Conservation (phyloP, 1,140 invertebrate species). For the Philotrypesis tridentata region DNA sequence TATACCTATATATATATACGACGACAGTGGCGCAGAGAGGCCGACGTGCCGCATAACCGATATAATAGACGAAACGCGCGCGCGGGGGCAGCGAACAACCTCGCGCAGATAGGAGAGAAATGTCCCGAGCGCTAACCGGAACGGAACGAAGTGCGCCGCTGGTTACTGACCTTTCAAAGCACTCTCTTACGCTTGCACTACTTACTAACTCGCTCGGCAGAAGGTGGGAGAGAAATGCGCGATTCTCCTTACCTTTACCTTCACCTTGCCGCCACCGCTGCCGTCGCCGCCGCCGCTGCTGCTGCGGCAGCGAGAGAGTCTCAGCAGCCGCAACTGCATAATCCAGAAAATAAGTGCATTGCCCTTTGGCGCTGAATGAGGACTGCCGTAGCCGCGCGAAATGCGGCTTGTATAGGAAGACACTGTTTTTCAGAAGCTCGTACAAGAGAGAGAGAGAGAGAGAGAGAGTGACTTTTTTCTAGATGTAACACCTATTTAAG, state of each 20-base stretch:
- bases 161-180: conserved; percentile 73
- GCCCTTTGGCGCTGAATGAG: conserved; percentile 35
- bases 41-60: too few species aligned
- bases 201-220: conserved; percentile 68
- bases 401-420: too few species aligned
- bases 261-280: conserved; percentile 58
- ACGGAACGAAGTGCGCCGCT: conserved; percentile 70
- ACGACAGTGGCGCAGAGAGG: too few species aligned
- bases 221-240: conserved; percentile 15
- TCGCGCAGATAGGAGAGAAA: conserved; percentile 49
- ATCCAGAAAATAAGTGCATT: conserved; percentile 51
- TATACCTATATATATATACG: too few species aligned
- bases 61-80: neutral
- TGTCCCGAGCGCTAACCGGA: conserved; percentile 69
- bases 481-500: too few species aligned
- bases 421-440: too few species aligned
- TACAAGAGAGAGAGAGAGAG: too few species aligned
- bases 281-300: conserved; percentile 52
- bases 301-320: neutral
- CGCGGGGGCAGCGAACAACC: neutral
- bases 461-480: too few species aligned
- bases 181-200: conserved; percentile 74
- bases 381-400: neutral
- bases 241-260: conserved; percentile 64
- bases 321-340: conserved; percentile 45